A percentile compares a stretch with the other conserved stretches of the same genome.
Conservation (phyloP, 2,113 vertebrate species). For the Pseudopodoces humilis region DNA sequence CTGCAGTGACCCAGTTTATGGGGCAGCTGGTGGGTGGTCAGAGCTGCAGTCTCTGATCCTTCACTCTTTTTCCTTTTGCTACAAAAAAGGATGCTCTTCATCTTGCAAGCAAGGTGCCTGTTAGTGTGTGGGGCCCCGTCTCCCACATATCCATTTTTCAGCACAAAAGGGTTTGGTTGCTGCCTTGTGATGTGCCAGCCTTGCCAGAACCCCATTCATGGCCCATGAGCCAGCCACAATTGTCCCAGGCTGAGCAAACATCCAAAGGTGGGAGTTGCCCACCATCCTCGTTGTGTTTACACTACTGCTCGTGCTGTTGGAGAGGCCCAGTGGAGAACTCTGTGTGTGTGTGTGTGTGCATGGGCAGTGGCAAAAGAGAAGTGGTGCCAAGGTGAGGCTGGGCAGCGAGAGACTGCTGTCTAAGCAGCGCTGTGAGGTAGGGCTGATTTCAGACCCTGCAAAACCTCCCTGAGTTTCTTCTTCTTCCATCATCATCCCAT, state of each 20-base stretch:
- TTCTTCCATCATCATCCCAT: neutral
- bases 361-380: neutral
- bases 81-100: neutral
- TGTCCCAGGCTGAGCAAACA: neutral
- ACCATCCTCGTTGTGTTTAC: accelerated
- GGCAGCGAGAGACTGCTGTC: neutral
- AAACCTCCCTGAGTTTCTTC: neutral
- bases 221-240: neutral
- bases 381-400: accelerated
- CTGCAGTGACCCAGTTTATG: neutral
- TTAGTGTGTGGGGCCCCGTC: neutral
- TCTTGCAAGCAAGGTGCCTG: neutral
- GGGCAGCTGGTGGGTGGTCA: neutral
- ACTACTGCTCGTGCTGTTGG: accelerated
- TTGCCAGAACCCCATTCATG: neutral
- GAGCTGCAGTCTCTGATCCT: neutral
- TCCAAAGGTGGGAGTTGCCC: neutral
- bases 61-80: neutral
- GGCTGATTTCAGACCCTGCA: neutral
- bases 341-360: too few species aligned
- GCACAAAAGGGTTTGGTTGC: neutral
- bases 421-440: neutral
- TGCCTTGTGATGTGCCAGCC: neutral
- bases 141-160: neutral
- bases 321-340: neutral